Conservation (phyloP, 2,797 vertebrate species). For the Capromys pilorides region DNA sequence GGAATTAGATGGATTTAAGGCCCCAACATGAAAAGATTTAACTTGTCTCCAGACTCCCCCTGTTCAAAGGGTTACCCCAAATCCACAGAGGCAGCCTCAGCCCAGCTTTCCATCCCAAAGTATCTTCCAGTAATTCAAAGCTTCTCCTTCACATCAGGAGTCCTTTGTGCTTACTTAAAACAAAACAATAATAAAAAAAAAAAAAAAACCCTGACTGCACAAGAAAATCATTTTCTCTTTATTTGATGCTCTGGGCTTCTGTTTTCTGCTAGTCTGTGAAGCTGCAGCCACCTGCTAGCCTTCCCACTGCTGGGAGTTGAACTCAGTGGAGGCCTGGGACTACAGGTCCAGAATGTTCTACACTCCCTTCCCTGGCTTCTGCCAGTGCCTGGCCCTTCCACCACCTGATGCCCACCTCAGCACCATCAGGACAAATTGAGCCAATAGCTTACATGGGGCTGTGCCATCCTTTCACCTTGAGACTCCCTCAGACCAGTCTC, state of each 20-base stretch:
- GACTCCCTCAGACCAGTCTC: background rate
- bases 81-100: conserved; percentile 36
- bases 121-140: conserved; percentile 66
- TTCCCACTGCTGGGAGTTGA: background rate
- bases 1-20: conserved; percentile 8
- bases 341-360: background rate
- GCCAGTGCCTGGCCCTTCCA: background rate
- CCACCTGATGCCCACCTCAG: background rate
- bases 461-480: background rate
- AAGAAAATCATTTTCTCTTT: conserved; percentile 55
- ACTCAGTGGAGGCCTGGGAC: background rate
- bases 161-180: conserved; percentile 66
- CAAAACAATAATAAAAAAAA: no score
- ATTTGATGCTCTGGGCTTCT: conserved; percentile 47
- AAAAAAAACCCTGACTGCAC: conserved; percentile 40
- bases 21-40: conserved; percentile 41
- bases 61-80: conserved; percentile 62
- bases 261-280: background rate
- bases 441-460: background rate
- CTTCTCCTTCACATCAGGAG: conserved; percentile 26
- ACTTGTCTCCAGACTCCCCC: conserved; percentile 8
- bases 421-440: background rate
- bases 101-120: conserved; percentile 50
- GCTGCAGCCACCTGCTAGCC: background rate
- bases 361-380: rapidly evolving